Evolutionary conservation across 2,797 vertebrate species (phyloP), one percentile per base, ranked within the genome.

Genomic region (Notamacropus eugenii): DNA sequence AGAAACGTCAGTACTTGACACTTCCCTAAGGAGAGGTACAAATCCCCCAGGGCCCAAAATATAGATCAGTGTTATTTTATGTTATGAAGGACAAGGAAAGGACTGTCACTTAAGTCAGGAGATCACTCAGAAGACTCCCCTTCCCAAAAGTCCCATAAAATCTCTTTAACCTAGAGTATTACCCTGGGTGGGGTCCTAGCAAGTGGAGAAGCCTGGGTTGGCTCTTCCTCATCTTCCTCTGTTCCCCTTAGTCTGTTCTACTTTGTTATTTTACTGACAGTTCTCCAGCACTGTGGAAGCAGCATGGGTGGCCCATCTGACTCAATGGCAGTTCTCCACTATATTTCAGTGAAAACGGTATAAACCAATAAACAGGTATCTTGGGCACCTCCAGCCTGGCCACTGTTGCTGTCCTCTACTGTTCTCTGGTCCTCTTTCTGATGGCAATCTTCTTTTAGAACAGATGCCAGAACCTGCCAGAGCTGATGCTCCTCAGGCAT

Each of bases 391-490:
- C 13, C 29, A 31, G 29, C 58, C 29, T 31, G 10, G 58, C 11
- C 58, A 59, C 58, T 59, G 58, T 31, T 31, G 29, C 29, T 59
- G 1, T 11, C 58, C 28, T 59, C 56, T 27, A 4, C 11, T 90
- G 34, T 92, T 1, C 31, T 95, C 31, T 14, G n/a, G 0, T 94
- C 96, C 91, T 94, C 11, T 92, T 96, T 74, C 90, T 90, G 59
- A 59, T 34, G 31, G 29, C 3, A 13, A 62, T 62, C 31, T 34
- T 62, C 59, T 31, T 62, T 62, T 31, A 3, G 31, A 34, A 62
- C 31, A 59, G 31, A 34, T 62, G 31, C 12, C 59, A 62, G 31
- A 34, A 34, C 31, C 59, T 62, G 28, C 59, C 31, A 34, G 1
- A 62, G 59, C 59, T 34, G 59, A 62, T 62, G 59, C 59, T 62